Percentiles rank a stretch among this genome's conserved stretches.
Conservation (phyloP, 2,888 invertebrate species). For the Drosophila cyrtoloma region DNA sequence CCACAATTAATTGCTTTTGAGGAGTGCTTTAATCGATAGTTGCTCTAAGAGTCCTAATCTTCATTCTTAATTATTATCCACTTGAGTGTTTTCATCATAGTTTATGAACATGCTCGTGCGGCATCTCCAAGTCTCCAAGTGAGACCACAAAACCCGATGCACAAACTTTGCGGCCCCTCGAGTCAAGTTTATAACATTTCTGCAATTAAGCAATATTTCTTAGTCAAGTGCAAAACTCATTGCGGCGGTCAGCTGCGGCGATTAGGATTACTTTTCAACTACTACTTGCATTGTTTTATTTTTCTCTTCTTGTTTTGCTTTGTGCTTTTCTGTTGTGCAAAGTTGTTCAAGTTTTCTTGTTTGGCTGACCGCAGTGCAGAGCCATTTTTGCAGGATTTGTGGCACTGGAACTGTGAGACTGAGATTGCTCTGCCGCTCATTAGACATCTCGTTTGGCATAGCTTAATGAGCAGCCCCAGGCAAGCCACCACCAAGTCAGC, state of each 20-base stretch:
- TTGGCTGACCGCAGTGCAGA: slow-evolving; percentile 27
- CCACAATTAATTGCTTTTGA: neutral
- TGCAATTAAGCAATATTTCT: slow-evolving; percentile 70
- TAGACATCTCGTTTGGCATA: slow-evolving; percentile 13
- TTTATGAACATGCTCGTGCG: slow-evolving; percentile 26
- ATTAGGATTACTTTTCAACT: slow-evolving; percentile 50
- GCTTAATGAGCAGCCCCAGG: slow-evolving; percentile 47
- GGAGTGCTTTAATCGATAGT: neutral
- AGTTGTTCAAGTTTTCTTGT: slow-evolving; percentile 40
- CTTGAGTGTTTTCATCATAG: slow-evolving; percentile 23
- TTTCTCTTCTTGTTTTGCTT: neutral
- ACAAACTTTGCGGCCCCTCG: slow-evolving; percentile 40
- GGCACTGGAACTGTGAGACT: slow-evolving; percentile 6
- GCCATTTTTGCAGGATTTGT: slow-evolving; percentile 8
- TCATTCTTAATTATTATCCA: neutral
- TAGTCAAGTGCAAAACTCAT: slow-evolving; percentile 56
- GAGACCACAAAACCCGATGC: slow-evolving; percentile 39
- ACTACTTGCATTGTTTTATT: slow-evolving; percentile 28
- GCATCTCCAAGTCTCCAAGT: slow-evolving; percentile 14
- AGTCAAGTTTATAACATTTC: slow-evolving; percentile 52
- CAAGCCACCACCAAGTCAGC: slow-evolving; percentile 13
- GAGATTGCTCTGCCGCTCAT: slow-evolving; percentile 14
- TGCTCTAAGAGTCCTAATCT: neutral
- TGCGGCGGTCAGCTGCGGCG: slow-evolving; percentile 41
- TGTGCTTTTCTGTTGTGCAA: slow-evolving; percentile 4